Conservation (phyloP, 2,888 invertebrate genomes). For the Eremobia ochroleuca region DNA sequence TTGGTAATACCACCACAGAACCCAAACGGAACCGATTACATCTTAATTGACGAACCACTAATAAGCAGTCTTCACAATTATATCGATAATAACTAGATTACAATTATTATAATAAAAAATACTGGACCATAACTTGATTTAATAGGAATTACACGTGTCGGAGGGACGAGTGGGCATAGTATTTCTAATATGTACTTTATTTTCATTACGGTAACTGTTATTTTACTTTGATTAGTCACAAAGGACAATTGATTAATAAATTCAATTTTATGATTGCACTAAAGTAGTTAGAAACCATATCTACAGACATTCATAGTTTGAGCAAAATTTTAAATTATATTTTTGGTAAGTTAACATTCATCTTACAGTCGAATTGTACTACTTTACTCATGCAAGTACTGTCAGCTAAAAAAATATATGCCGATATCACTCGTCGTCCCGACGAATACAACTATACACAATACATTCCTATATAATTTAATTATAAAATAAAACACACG, state of each 20-base stretch:
- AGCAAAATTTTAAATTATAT: conserved; percentile 49
- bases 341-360: conserved; percentile 35
- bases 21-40: conserved; percentile 72
- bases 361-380: conserved; percentile 55
- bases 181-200: conserved; percentile 69
- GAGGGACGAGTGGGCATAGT: conserved; percentile 64
- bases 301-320: conserved; percentile 37
- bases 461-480: conserved; percentile 65
- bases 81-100: conserved; percentile 80
- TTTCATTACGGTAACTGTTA: conserved; percentile 5
- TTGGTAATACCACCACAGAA: conserved; percentile 67
- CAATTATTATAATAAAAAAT: conserved; percentile 83
- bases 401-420: conserved; percentile 53
- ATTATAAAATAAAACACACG: conserved; percentile 59
- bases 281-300: conserved; percentile 27
- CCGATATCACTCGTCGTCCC: conserved; percentile 51
- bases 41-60: conserved; percentile 88
- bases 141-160: conserved; percentile 84
- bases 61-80: conserved; percentile 88
- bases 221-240: conserved; percentile 19
- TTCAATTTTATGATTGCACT: conserved; percentile 21
- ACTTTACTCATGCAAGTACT: conserved; percentile 40
- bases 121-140: conserved; percentile 89
- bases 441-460: conserved; percentile 63
- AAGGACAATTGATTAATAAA: not conserved